These are phyloP conservation scores for Carlito syrichta DNA, from an alignment of 2,113 vertebrate genomes.

Conservation along the genomic window DNA sequence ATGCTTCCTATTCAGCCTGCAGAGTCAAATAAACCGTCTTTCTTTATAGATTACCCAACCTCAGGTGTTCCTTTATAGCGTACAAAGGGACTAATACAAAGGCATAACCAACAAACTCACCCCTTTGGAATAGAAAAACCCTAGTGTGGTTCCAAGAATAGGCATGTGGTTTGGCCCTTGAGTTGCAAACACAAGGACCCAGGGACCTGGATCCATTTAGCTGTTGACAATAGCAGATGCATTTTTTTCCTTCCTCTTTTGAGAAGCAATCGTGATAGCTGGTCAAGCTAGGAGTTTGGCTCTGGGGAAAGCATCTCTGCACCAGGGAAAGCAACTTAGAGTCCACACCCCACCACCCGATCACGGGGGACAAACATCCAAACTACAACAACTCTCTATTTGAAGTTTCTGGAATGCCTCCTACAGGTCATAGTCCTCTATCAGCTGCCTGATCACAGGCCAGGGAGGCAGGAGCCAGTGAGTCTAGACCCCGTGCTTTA, in stretches of 20 bases:
- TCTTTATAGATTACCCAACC: no score
- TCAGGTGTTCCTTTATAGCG: no score
- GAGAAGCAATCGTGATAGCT: background rate
- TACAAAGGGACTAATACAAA: no score
- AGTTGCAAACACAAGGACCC: background rate
- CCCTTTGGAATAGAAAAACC: background rate
- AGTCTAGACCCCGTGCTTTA: background rate
- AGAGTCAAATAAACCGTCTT: no score
- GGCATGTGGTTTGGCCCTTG: background rate
- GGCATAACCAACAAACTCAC: no score
- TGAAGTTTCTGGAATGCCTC: no score
- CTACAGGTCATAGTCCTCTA: no score
- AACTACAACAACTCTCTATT: no score
- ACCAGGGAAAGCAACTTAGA: background rate
- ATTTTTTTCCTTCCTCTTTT: background rate
- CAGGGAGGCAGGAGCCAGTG: background rate
- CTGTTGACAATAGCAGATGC: fast-evolving
- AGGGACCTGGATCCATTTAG: fast-evolving
- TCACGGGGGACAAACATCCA: no score
- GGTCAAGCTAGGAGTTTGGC: background rate
- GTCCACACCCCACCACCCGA: background rate
- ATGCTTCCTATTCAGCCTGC: no score
- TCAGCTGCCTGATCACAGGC: background rate
- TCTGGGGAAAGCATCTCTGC: background rate
- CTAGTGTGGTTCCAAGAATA: background rate